A percentile compares a stretch with the other conserved stretches of the same genome.
These are phyloP conservation scores for Xestia c-nigrum DNA, from an alignment of 2,888 invertebrate genomes.

Conservation along the genomic window DNA sequence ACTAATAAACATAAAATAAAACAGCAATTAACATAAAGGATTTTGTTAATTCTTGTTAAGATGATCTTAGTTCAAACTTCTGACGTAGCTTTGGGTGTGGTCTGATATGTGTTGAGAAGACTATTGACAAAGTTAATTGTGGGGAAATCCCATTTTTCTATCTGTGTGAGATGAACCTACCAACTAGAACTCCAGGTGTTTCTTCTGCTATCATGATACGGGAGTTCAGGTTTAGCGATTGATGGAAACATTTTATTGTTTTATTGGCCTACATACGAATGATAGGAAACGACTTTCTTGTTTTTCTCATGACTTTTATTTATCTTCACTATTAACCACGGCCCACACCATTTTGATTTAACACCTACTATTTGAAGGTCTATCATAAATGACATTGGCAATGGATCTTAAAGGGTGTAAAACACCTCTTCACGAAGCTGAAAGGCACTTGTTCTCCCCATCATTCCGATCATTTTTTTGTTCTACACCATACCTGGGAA, in stretches of 20 bases:
- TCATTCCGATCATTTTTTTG: too few species aligned
- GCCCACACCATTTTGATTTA: too few species aligned
- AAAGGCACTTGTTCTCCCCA: too few species aligned
- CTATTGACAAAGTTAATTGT: constrained; percentile 34
- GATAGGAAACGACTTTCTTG: not conserved
- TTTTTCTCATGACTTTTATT: not conserved
- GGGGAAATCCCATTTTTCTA: constrained; percentile 12
- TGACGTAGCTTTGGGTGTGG: constrained; percentile 34
- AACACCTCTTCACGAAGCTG: too few species aligned
- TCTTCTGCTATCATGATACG: not conserved
- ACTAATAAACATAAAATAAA: constrained; percentile 36
- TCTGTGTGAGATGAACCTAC: not conserved
- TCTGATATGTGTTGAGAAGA: not conserved
- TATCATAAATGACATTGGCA: not conserved
- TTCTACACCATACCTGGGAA: too few species aligned
- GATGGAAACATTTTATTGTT: not conserved
- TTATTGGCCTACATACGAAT: not conserved
- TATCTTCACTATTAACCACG: too few species aligned
- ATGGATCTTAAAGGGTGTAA: not conserved
- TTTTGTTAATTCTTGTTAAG: constrained; percentile 28
- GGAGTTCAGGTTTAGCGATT: not conserved
- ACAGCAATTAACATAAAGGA: constrained; percentile 26
- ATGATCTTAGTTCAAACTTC: constrained; percentile 30
- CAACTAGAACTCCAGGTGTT: not conserved
- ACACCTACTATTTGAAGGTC: not conserved